phyloP scores from a whole-genome alignment of 2,888 invertebrate genomes.

The Cenopis cana region DNA sequence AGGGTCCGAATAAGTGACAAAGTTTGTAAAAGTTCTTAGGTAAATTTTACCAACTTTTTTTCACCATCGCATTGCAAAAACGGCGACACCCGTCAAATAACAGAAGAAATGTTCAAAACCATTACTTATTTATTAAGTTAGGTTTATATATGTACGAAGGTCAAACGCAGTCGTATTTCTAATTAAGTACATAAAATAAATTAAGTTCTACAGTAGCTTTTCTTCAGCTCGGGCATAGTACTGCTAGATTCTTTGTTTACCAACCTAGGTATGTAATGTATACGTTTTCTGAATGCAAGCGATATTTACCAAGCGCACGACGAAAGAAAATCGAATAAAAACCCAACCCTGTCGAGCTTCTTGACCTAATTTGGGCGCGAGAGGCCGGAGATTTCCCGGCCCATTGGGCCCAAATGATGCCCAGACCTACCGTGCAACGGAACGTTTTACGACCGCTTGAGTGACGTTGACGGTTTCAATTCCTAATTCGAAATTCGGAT shows the following conservation, averaged over 20 bases:
- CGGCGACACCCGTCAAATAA: no score
- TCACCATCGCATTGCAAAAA: no score
- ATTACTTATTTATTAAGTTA: no score
- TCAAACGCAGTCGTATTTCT: no score
- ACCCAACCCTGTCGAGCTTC: constrained; percentile 62
- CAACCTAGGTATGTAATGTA: background rate
- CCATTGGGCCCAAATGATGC: constrained; percentile 70
- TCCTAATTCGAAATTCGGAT: constrained; percentile 49
- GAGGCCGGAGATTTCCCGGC: constrained; percentile 63
- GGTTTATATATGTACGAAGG: no score
- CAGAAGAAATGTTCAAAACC: no score
- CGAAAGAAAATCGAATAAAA: constrained; percentile 59
- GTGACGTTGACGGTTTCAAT: constrained; percentile 64
- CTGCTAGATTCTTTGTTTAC: background rate
- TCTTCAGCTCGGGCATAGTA: no score
- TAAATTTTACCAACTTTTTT: no score
- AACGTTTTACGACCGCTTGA: constrained; percentile 63
- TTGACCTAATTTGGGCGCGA: constrained; percentile 70
- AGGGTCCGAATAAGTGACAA: no score
- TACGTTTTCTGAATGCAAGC: background rate
- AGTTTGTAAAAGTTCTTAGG: no score
- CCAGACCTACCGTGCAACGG: constrained; percentile 52
- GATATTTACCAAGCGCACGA: constrained; percentile 17
- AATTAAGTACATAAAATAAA: no score
- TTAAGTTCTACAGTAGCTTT: no score